Base-by-base conservation (phyloP, 2,888 invertebrate species). In the Prosapia bicincta region DNA sequence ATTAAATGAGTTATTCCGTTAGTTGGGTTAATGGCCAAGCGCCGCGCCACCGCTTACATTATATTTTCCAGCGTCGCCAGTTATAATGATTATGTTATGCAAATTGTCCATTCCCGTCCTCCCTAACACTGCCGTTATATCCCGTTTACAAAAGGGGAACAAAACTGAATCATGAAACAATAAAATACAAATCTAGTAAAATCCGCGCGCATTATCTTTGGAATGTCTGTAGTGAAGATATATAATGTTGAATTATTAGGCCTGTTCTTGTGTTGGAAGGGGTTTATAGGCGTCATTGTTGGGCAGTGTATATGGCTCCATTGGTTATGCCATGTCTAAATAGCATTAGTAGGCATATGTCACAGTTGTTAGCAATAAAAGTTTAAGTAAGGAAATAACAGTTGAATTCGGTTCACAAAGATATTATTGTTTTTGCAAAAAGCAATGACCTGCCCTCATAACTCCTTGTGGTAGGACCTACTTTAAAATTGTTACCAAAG, bases 111-210 rank as follows among this genome's bases (percentile, higher is more conserved):
- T 54, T 54, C 54, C 38, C 38, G 38, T 38, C 13, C 38, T 13
- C 54, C 54, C n/a, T 3, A 54, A 5, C n/a, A 20, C 13, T 20
- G 20, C 20, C 54, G n/a, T 54, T 54, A n/a, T n/a, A 54, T 54
- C 54, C 54, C 54, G n/a, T 54, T 54, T 54, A 54, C 54, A 54
- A 54, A 54, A 20, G 20, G 54, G 20, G 54, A 54, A 54, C 54
- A 54, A 54, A 54, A 54, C 54, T 54, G 54, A 54, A 54, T 54
- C 54, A 54, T 54, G 54, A 54, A 54, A 54, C 54, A 54, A 54
- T 54, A 54, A 54, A 54, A 54, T 54, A 54, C 20, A 54, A 54
- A 54, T 54, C 54, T 20, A 20, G 10, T 54, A 54, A 54, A 54
- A 54, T 54, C 54, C 54, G 54, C 20, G 20, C 20, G 20, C 7